phyloP scores from a whole-genome alignment of 2,888 invertebrate genomes.

The Acanthosoma haemorrhoidale region DNA sequence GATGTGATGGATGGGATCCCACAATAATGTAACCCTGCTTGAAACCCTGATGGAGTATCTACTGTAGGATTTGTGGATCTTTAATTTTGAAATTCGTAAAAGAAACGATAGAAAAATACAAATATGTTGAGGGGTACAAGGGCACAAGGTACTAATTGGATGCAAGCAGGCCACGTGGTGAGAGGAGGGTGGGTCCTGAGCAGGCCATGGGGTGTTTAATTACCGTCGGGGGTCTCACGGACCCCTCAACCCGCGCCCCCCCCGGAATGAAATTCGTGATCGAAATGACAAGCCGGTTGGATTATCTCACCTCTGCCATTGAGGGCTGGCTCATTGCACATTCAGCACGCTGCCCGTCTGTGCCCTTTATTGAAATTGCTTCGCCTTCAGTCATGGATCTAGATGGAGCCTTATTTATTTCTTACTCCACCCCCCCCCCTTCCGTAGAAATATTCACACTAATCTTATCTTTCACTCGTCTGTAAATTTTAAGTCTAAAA shows the following conservation, averaged over 20 bases:
- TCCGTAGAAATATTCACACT: not conserved
- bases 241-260: not conserved
- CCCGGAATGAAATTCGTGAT: constrained; percentile 12
- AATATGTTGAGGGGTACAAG: too few relatives aligned
- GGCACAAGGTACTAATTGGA: too few relatives aligned
- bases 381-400: too few relatives aligned
- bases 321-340: not conserved
- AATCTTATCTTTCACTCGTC: not conserved
- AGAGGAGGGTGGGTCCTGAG: too few relatives aligned
- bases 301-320: not conserved
- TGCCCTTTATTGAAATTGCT: constrained; percentile 7
- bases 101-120: too few relatives aligned
- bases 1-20: too few relatives aligned
- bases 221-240: not conserved
- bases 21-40: too few relatives aligned
- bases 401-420: too few relatives aligned
- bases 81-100: too few relatives aligned
- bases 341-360: not conserved
- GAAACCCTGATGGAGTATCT: too few relatives aligned
- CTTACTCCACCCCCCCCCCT: not conserved
- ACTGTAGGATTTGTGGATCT: too few relatives aligned
- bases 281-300: not conserved
- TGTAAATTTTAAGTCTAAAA: not conserved
- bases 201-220: not conserved
- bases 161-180: too few relatives aligned